Conservation (phyloP, 2,888 invertebrate genomes). For the Electrophaes corylata region DNA sequence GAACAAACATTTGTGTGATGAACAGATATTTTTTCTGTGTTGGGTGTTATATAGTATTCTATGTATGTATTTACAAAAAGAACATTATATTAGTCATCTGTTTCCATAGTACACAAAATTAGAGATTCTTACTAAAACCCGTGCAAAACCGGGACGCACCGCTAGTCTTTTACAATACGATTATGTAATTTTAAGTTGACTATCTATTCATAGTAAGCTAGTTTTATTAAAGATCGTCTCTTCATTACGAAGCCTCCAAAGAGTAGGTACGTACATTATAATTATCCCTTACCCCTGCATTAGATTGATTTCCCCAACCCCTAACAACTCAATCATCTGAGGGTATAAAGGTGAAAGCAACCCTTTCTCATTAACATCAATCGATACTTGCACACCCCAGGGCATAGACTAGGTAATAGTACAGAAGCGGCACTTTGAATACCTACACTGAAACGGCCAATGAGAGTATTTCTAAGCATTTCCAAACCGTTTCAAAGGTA, state of each 20-base stretch:
- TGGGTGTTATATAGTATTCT: no score
- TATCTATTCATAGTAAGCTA: no score
- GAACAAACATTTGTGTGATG: no score
- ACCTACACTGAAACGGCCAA: neutral
- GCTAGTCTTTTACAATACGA: no score
- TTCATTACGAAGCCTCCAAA: conserved; percentile 28
- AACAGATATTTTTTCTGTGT: no score
- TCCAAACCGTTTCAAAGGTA: neutral
- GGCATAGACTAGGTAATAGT: neutral
- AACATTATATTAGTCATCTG: no score
- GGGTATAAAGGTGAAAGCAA: conserved; percentile 64
- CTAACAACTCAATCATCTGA: conserved; percentile 61
- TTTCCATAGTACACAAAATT: no score
- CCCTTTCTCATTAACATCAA: conserved; percentile 63
- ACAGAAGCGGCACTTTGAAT: neutral
- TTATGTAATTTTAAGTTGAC: no score
- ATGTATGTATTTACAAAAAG: no score
- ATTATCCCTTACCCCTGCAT: conserved; percentile 46
- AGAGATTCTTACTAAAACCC: no score
- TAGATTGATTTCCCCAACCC: conserved; percentile 54
- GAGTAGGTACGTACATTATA: conserved; percentile 28
- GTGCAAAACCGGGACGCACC: no score
- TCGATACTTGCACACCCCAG: conserved; percentile 52
- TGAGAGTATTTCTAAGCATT: neutral
- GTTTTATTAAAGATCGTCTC: conserved; percentile 10